Evolutionary conservation across 1,140 invertebrate genomes (phyloP), one percentile per base, ranked within the genome.

Genomic region (Cotesia vestalis): DNA sequence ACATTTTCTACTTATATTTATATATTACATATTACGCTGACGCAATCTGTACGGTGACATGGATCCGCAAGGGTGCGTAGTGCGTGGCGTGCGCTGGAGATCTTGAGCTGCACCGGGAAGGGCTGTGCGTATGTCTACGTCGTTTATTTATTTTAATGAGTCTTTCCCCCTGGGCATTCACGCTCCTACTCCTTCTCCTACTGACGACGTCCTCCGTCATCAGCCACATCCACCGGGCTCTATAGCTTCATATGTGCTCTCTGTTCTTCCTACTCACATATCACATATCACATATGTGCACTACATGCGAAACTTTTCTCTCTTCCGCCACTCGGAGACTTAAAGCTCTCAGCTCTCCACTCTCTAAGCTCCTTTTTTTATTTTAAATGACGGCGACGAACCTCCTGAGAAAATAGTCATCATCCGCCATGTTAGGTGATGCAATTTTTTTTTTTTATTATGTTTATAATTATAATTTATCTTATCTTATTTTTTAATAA

Each of bases 91-190:
- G 27, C 27, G 27, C 27, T 75, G 66, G 9, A 64, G 62, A 51
- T 20, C 27, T 51, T 51, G 14, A 27, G 40, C 12, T 36, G 17
- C 27, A 27, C 1, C 1, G 27, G 27, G 27, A 27, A 40, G 12
- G 36, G 34, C 6, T 38, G 38, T 64, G 35, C 35, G 35, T 64
- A 51, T 51, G 62, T 64, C 14, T 64, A 53, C 75, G 40, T 61
- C 73, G 77, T 79, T 80, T 84, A 83, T 85, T 86, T 81, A 84
- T 85, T 84, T 84, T 84, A 85, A 86, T 83, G 81, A 84, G 80
- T 81, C 78, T 74, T 80, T 78, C 74, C 77, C 75, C 60, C 73
- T 40, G 17, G 61, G 75, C 74, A 73, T 64, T 63, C 60, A 74
- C 69, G 73, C 78, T 46, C 1, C 40, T 46, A 46, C 40, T 75